These are phyloP conservation scores for Drosophila algonquin DNA, from an alignment of 2,888 invertebrate genomes.

Conservation along the genomic window DNA sequence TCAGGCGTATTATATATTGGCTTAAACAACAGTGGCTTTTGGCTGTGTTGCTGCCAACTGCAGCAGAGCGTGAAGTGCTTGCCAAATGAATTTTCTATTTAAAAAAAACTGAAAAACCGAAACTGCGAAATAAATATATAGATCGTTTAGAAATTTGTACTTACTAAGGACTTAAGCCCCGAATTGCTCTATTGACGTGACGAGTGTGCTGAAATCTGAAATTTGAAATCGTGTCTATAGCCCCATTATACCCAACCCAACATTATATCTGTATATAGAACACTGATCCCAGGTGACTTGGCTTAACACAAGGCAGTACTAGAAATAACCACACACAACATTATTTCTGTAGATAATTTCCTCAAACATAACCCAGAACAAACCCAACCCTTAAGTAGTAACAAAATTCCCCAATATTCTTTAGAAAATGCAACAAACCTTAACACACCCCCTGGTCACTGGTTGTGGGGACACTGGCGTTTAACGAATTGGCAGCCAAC, in stretches of 20 bases:
- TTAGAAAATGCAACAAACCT: not conserved
- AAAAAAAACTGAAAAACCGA: slow-evolving; percentile 29
- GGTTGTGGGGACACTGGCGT: not conserved
- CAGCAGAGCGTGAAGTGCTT: slow-evolving; percentile 81
- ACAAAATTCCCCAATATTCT: not conserved
- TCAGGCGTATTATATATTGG: slow-evolving; percentile 55
- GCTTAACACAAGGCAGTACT: not conserved
- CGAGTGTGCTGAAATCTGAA: slow-evolving; percentile 4
- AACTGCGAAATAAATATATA: slow-evolving; percentile 26
- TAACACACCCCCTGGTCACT: not conserved
- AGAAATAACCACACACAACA: not conserved
- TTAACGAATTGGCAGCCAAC: not conserved
- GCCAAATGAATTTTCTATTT: slow-evolving; percentile 73
- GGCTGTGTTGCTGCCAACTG: slow-evolving; percentile 64
- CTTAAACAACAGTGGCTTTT: slow-evolving; percentile 35
- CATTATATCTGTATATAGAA: slow-evolving; percentile 20
- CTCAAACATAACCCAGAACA: not conserved
- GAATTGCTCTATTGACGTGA: slow-evolving; percentile 9
- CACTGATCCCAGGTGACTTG: not conserved
- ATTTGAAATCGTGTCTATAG: not conserved
- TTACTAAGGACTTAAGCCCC: slow-evolving; percentile 2
- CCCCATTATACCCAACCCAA: not conserved
- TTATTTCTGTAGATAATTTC: not conserved
- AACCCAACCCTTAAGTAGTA: not conserved
- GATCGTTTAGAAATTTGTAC: slow-evolving; percentile 54